These are phyloP conservation scores for Cistogaster globosa DNA, from an alignment of 2,888 invertebrate genomes.

Conservation along the genomic window DNA sequence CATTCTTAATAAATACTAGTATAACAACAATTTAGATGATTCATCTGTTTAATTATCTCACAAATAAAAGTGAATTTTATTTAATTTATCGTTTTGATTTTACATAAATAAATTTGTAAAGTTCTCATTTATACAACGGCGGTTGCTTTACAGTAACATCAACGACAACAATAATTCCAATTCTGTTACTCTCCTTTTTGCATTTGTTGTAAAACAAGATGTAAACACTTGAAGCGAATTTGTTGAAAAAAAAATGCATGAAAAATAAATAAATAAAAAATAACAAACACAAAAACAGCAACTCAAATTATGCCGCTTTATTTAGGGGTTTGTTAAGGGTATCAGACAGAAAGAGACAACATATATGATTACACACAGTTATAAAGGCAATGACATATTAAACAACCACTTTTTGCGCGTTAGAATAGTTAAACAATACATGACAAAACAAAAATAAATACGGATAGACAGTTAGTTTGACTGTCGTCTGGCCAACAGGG, in stretches of 20 bases:
- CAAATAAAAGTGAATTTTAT: neutral
- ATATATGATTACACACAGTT: neutral
- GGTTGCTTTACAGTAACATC: conserved; percentile 23
- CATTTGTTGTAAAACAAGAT: conserved; percentile 55
- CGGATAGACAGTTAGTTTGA: conserved; percentile 10
- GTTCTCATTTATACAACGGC: conserved; percentile 17
- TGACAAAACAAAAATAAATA: conserved; percentile 20
- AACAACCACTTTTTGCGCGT: conserved; percentile 69
- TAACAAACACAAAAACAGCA: conserved; percentile 47
- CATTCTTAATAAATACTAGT: neutral
- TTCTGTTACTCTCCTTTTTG: neutral
- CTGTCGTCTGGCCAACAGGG: conserved; percentile 12
- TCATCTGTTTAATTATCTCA: conserved; percentile 20
- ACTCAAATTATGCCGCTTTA: conserved; percentile 64
- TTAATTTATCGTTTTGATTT: conserved; percentile 12
- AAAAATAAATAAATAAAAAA: neutral
- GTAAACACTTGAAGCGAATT: conserved; percentile 66
- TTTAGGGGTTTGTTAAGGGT: conserved; percentile 67
- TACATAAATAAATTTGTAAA: neutral
- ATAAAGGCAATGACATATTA: conserved; percentile 67
- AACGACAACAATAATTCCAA: conserved; percentile 7
- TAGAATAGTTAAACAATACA: conserved; percentile 58
- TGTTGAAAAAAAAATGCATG: neutral
- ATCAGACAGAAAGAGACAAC: conserved; percentile 59
- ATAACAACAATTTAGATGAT: conserved; percentile 34